A percentile compares a stretch with the other conserved stretches of the same genome.
These are phyloP conservation scores for Gari tellinella DNA, from an alignment of 2,888 invertebrate species.

Conservation along the genomic window DNA sequence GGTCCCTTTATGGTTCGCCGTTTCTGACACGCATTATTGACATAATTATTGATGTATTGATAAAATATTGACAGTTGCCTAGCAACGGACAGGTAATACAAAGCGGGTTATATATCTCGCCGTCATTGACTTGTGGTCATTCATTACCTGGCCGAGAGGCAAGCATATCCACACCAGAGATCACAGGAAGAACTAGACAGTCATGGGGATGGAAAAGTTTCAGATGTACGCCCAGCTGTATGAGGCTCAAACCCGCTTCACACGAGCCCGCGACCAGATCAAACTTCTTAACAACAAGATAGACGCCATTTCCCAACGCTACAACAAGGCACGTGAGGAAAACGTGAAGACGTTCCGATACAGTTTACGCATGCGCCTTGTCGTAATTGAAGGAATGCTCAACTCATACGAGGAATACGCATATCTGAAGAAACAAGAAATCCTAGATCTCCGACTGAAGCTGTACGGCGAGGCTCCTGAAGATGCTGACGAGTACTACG, in stretches of 20 bases:
- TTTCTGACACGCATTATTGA: too few relatives aligned
- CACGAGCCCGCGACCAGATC: constrained; percentile 58
- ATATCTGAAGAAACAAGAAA: constrained; percentile 57
- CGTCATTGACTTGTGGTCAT: too few relatives aligned
- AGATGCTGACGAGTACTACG: constrained; percentile 34
- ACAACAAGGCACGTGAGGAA: constrained; percentile 33
- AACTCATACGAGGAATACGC: constrained; percentile 60
- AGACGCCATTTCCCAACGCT: constrained; percentile 45
- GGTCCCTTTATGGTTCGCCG: too few relatives aligned
- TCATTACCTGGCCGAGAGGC: too few relatives aligned
- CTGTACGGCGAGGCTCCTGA: constrained; percentile 41
- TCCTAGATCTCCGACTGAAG: constrained; percentile 58
- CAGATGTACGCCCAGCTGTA: constrained; percentile 59
- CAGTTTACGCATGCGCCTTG: constrained; percentile 57
- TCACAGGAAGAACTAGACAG: too few relatives aligned
- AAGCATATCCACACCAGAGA: too few relatives aligned
- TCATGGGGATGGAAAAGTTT: constrained; percentile 61
- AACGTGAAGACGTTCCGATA: constrained; percentile 55
- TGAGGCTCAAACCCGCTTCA: constrained; percentile 40
- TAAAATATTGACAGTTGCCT: too few relatives aligned
- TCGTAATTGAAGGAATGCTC: constrained; percentile 61
- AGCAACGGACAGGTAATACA: too few relatives aligned
- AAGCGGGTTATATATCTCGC: too few relatives aligned
- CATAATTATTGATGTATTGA: too few relatives aligned
- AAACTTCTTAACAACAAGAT: constrained; percentile 43